Conservation (phyloP, 1,140 invertebrate species). For the Globodera rostochiensis region DNA sequence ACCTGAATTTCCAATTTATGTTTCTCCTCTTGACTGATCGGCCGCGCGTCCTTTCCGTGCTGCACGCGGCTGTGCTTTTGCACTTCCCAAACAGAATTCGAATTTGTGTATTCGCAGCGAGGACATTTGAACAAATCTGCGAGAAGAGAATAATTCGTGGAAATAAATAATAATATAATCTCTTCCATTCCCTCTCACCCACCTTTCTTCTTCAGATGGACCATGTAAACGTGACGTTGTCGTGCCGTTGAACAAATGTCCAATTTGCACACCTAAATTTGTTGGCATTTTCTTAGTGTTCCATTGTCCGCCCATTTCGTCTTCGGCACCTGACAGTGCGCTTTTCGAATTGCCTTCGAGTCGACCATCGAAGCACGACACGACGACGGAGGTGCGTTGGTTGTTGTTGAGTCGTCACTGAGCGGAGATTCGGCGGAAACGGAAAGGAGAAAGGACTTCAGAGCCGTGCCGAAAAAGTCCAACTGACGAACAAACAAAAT, state of each 20-base stretch:
- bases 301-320: no score
- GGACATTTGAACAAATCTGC: slow-evolving; percentile 47
- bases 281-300: not conserved
- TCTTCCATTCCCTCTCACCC: not conserved
- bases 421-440: not conserved
- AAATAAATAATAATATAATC: slow-evolving; percentile 22
- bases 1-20: slow-evolving; percentile 52
- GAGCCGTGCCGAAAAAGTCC: not conserved
- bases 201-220: slow-evolving; percentile 53
- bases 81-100: slow-evolving; percentile 58
- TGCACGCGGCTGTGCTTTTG: slow-evolving; percentile 53
- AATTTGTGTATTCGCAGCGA: slow-evolving; percentile 57
- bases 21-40: slow-evolving; percentile 57
- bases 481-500: not conserved
- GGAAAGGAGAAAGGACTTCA: slow-evolving; percentile 9
- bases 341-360: slow-evolving; percentile 43
- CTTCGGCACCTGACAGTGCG: slow-evolving; percentile 36
- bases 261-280: slow-evolving; percentile 48
- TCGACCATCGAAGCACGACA: slow-evolving; percentile 27
- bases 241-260: slow-evolving; percentile 52
- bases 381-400: not conserved
- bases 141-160: not conserved
- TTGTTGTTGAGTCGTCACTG: slow-evolving; percentile 18
- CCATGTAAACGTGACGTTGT: slow-evolving; percentile 57
- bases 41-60: slow-evolving; percentile 40